These are phyloP conservation scores for Sminthurides aquaticus DNA, from an alignment of 2,888 invertebrate species.

Conservation along the genomic window DNA sequence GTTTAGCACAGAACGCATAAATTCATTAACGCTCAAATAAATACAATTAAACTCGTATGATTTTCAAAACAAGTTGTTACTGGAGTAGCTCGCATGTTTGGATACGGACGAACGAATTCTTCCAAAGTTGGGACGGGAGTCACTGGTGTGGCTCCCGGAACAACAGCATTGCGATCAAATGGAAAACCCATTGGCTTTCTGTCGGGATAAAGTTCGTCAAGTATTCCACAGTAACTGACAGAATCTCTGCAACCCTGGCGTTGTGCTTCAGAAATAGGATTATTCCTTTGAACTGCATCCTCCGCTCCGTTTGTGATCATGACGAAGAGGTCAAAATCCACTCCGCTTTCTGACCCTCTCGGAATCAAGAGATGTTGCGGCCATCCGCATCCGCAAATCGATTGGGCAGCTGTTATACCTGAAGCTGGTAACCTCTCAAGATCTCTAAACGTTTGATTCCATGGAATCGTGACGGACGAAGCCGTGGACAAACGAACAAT, in stretches of 20 bases:
- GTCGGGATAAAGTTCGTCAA: conserved; percentile 71
- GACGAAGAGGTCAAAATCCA: conserved; percentile 44
- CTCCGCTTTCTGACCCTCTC: conserved; percentile 54
- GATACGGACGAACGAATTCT: conserved; percentile 22
- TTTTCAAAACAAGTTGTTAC: conserved; percentile 9
- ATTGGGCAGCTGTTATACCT: not conserved
- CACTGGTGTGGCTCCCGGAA: conserved; percentile 18
- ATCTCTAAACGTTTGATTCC: conserved; percentile 67
- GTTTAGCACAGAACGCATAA: not conserved
- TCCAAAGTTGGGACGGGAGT: conserved; percentile 24
- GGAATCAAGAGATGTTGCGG: conserved; percentile 73
- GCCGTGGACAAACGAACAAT: conserved; percentile 60
- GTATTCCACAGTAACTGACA: conserved; percentile 69
- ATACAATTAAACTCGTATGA: not conserved
- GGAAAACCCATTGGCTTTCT: conserved; percentile 69
- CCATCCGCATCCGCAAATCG: conserved; percentile 78
- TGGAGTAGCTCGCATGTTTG: conserved; percentile 30
- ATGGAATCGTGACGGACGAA: conserved; percentile 75
- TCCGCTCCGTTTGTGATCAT: conserved; percentile 44
- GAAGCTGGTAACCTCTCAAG: conserved; percentile 20
- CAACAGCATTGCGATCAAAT: conserved; percentile 28
- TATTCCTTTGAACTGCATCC: conserved; percentile 37
- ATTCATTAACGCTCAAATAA: too few relatives aligned
- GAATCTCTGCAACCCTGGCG: conserved; percentile 59
- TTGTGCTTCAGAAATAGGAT: conserved; percentile 4